Evolutionary conservation across 2,888 invertebrate species (phyloP).

Genomic region (Dendrolimus pini): DNA sequence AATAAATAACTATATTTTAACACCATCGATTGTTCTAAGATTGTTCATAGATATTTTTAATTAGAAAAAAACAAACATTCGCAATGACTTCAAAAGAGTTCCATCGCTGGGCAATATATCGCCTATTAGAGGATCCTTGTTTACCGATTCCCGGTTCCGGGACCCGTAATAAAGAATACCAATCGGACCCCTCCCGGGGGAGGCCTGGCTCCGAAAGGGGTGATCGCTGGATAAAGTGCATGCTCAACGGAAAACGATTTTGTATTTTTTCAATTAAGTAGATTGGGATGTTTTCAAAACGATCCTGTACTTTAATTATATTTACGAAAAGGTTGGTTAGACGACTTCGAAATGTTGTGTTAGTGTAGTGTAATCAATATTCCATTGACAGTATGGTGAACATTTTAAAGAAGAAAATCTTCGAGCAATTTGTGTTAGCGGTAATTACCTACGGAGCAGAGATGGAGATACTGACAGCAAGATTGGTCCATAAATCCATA

Average conservation of each 20-base stretch:
- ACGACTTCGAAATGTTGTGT: no score
- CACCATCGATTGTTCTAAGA: no score
- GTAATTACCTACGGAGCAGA: no score
- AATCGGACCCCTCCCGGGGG: slow-evolving; percentile 39
- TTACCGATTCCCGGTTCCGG: slow-evolving; percentile 16
- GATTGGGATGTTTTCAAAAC: slow-evolving; percentile 26
- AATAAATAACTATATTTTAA: no score
- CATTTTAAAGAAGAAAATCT: no score
- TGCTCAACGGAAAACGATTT: slow-evolving; percentile 22
- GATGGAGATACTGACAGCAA: no score
- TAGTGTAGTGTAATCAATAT: no score
- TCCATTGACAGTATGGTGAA: no score
- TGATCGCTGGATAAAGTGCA: slow-evolving; percentile 19
- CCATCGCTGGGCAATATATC: slow-evolving; percentile 33
- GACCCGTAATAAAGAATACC: slow-evolving; percentile 55
- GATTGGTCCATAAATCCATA: no score
- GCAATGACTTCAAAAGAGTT: slow-evolving; percentile 4
- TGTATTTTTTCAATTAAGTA: slow-evolving; percentile 47
- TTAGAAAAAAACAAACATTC: no score
- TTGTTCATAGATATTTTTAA: no score
- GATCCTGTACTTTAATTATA: neutral
- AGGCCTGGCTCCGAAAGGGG: slow-evolving; percentile 42
- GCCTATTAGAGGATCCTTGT: slow-evolving; percentile 37
- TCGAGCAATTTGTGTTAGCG: no score
- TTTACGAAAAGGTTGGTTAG: slow-evolving; percentile 5